These are phyloP conservation scores for Stichopus chloronotus DNA, from an alignment of 35 echinoderm and acorn worm species.

Conservation along the genomic window DNA sequence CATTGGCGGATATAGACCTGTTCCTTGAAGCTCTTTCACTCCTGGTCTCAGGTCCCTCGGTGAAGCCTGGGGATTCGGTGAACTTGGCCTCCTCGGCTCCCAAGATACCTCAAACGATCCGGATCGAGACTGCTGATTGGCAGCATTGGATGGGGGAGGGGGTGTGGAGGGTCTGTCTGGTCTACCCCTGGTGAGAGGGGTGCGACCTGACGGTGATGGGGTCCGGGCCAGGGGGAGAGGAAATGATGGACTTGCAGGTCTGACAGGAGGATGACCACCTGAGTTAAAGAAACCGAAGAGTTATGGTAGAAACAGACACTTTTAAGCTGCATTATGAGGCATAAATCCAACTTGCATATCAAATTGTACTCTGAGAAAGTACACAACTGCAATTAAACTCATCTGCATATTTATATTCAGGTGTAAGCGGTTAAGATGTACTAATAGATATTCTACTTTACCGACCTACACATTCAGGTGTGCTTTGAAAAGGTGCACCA, in stretches of 20 bases:
- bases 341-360: too few species aligned
- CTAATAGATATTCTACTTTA: too few species aligned
- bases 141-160: not conserved
- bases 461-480: too few species aligned
- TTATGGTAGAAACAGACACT: not conserved
- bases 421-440: too few species aligned
- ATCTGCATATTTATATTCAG: too few species aligned
- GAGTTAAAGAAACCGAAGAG: not conserved
- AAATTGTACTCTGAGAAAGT: too few species aligned
- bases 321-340: not conserved
- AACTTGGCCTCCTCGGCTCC: constrained; percentile 48
- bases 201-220: constrained; percentile 41
- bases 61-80: constrained; percentile 24
- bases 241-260: constrained; percentile 50
- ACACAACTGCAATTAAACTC: too few species aligned
- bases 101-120: constrained; percentile 36
- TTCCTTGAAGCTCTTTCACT: constrained; percentile 1
- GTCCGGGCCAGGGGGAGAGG: not conserved
- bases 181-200: constrained; percentile 30
- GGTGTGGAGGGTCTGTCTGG: constrained; percentile 26
- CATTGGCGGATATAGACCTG: constrained; percentile 17
- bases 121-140: not conserved
- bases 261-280: constrained; percentile 26
- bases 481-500: too few species aligned
- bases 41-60: constrained; percentile 26